A percentile compares a stretch with the other conserved stretches of the same genome.
Evolutionary conservation across 2,797 vertebrate species (phyloP).

Genomic region (Pyrocephalus nanus): DNA sequence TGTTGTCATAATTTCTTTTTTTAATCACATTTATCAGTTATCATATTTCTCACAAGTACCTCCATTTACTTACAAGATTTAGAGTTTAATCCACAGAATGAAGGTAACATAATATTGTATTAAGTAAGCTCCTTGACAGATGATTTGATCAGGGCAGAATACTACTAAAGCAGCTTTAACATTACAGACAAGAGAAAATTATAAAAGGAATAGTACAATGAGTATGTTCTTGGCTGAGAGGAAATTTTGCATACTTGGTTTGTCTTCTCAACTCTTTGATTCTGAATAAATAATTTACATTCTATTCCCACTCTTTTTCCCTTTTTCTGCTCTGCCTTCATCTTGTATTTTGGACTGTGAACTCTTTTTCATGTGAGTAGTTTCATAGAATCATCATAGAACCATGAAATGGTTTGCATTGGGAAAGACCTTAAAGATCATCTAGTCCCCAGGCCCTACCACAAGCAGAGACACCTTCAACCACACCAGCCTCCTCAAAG

Average conservation of each 20-base stretch:
- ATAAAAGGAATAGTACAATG: background rate
- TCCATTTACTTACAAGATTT: background rate
- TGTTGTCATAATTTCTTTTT: background rate
- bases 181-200: background rate
- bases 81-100: background rate
- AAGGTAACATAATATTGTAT: background rate
- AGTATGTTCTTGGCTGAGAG: background rate
- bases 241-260: background rate
- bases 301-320: background rate
- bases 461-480: background rate
- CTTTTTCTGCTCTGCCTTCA: background rate
- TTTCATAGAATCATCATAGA: background rate
- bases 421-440: background rate
- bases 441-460: accelerated
- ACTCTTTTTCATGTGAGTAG: background rate
- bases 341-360: background rate
- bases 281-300: background rate
- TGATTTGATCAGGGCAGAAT: background rate
- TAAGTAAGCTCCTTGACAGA: background rate
- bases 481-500: background rate
- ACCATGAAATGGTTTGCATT: background rate
- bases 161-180: background rate
- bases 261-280: background rate
- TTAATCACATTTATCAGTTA: background rate
- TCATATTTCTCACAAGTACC: background rate